Conservation (phyloP, 2,113 vertebrate genomes). For the Progne subis region DNA sequence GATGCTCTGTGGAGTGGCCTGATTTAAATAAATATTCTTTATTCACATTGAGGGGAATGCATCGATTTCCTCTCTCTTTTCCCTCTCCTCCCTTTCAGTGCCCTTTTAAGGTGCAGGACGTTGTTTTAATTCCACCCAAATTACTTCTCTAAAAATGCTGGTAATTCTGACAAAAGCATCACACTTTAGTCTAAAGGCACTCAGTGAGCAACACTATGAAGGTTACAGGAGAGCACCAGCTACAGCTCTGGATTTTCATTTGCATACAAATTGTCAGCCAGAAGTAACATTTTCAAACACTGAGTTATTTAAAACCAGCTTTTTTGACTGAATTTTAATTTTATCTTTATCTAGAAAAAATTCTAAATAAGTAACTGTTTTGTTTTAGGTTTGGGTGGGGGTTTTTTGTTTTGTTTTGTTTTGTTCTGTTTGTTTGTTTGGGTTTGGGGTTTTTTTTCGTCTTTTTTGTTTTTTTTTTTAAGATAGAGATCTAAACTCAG, state of each 20-base stretch:
- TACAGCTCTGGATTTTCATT: neutral
- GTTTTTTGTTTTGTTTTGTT: too few relatives aligned
- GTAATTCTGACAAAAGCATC: slow-evolving; percentile 49
- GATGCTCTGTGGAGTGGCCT: neutral
- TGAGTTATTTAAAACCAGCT: neutral
- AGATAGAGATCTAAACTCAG: neutral
- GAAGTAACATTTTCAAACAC: slow-evolving; percentile 32
- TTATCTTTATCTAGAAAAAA: neutral
- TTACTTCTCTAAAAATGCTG: slow-evolving; percentile 36
- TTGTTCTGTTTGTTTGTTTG: too few relatives aligned
- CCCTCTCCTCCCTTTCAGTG: neutral
- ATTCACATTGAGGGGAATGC: neutral
- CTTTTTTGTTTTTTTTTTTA: neutral
- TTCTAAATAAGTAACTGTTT: neutral
- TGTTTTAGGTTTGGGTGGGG: neutral
- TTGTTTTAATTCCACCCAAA: slow-evolving; percentile 49
- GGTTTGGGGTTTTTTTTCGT: too few relatives aligned
- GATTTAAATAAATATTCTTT: slow-evolving; percentile 8
- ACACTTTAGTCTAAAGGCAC: neutral
- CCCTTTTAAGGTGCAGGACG: slow-evolving; percentile 20
- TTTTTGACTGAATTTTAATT: neutral
- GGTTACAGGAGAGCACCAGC: slow-evolving; percentile 1
- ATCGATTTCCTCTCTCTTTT: neutral
- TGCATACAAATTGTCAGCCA: slow-evolving; percentile 50
- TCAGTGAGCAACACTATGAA: slow-evolving; percentile 1